phyloP scores from a whole-genome alignment of 2,113 vertebrate genomes.

The Coptodon rendalli region DNA sequence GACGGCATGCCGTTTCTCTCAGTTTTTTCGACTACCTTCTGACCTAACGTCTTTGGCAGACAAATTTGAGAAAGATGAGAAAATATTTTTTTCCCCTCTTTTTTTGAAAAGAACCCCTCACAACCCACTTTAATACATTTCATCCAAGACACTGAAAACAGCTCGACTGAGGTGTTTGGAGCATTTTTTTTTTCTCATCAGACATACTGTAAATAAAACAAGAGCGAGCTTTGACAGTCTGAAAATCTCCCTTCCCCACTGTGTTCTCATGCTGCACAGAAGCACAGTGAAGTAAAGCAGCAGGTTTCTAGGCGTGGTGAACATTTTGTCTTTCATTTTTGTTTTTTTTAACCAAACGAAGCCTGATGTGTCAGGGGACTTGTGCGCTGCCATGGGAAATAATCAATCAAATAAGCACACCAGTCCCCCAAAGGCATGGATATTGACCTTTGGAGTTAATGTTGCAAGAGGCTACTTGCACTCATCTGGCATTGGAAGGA shows the following conservation, averaged over 20 bases:
- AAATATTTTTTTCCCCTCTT: neutral
- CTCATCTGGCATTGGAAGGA: neutral
- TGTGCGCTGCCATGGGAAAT: neutral
- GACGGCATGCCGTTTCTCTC: neutral
- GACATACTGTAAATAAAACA: neutral
- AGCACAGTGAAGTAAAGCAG: neutral
- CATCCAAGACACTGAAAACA: neutral
- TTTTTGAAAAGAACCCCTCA: neutral
- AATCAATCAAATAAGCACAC: conserved; percentile 8
- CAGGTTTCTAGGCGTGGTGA: neutral
- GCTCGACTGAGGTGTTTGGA: neutral
- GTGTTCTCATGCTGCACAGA: neutral
- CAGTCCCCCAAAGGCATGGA: neutral
- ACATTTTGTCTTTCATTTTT: neutral
- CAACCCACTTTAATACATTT: neutral
- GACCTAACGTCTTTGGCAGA: neutral
- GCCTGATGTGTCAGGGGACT: neutral
- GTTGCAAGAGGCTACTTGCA: neutral
- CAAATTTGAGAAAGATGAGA: neutral
- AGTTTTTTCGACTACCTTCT: neutral
- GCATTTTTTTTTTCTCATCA: neutral
- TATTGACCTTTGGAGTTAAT: neutral
- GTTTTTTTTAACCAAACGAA: neutral
- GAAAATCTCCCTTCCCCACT: neutral
- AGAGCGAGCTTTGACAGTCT: neutral